phyloP scores from a whole-genome alignment of 1,140 invertebrate genomes.

The Mya arenaria region DNA sequence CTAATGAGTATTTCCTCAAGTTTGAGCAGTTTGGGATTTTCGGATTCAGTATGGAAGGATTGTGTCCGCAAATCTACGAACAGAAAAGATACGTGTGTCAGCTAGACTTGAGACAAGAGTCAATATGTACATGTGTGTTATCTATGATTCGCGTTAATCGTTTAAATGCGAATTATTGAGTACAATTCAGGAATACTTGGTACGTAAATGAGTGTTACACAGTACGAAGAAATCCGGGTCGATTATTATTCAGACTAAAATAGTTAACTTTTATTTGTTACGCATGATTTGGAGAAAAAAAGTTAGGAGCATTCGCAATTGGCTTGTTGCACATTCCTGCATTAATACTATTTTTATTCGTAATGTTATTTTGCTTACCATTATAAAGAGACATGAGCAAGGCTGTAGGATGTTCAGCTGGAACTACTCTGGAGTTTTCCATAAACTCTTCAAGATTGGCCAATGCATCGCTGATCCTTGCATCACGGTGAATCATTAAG shows the following conservation, averaged over 20 bases:
- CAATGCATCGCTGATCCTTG: conserved; percentile 65
- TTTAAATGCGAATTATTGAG: no score
- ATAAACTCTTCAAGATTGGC: conserved; percentile 60
- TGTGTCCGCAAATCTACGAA: conserved; percentile 47
- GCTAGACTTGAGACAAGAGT: not conserved
- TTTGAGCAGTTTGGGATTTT: conserved; percentile 63
- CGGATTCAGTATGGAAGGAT: conserved; percentile 10
- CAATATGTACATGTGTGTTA: no score
- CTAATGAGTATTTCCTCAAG: conserved; percentile 58
- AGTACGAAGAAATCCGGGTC: no score
- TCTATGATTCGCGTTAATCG: no score
- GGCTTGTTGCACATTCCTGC: no score
- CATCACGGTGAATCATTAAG: conserved; percentile 66
- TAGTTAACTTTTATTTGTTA: no score
- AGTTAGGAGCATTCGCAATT: no score
- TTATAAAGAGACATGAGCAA: not conserved
- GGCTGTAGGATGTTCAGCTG: not conserved
- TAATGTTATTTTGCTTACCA: not conserved
- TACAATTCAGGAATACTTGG: no score
- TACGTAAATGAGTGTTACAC: no score
- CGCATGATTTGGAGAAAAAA: no score
- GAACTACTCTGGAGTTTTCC: not conserved
- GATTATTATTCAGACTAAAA: no score
- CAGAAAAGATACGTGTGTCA: conserved; percentile 21
- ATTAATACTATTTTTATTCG: not conserved